Percentiles rank a stretch among this genome's conserved stretches.
Conservation (phyloP, 2,797 vertebrate genomes). For the Kryptolebias ocellatus region DNA sequence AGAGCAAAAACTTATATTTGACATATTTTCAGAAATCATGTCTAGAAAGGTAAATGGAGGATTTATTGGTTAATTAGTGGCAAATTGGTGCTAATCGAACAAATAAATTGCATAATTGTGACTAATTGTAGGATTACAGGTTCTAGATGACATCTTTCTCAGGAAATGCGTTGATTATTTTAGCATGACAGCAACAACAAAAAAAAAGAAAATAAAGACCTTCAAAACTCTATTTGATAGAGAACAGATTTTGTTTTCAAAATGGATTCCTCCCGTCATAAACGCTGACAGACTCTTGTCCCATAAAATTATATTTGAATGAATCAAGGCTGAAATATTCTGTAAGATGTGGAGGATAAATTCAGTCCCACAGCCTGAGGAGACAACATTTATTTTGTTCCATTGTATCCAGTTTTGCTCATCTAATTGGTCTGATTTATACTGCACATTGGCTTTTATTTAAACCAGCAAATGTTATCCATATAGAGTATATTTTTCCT, state of each 20-base stretch:
- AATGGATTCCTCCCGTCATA: not conserved
- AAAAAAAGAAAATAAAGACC: too few species aligned
- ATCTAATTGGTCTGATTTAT: too few species aligned
- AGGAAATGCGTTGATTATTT: not conserved
- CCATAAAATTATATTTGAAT: constrained; percentile 5
- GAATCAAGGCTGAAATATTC: constrained; percentile 1
- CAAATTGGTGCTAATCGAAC: not conserved
- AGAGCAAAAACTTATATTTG: not conserved
- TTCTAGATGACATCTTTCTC: not conserved
- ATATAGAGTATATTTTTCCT: too few species aligned
- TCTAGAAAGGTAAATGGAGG: not conserved
- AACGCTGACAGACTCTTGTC: not conserved
- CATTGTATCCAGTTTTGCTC: too few species aligned
- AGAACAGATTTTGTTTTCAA: not conserved
- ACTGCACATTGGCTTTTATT: too few species aligned
- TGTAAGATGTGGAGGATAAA: not conserved
- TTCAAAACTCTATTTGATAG: too few species aligned
- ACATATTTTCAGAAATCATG: too few species aligned
- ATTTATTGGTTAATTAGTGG: not conserved
- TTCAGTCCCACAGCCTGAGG: not conserved
- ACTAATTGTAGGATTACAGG: not conserved
- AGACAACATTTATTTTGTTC: not conserved
- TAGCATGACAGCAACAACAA: not conserved
- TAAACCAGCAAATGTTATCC: too few species aligned
- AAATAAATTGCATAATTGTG: not conserved